Evolutionary conservation across 2,888 invertebrate genomes (phyloP), one percentile per base, ranked within the genome.

Genomic region (Drosophila neoperkinsi): DNA sequence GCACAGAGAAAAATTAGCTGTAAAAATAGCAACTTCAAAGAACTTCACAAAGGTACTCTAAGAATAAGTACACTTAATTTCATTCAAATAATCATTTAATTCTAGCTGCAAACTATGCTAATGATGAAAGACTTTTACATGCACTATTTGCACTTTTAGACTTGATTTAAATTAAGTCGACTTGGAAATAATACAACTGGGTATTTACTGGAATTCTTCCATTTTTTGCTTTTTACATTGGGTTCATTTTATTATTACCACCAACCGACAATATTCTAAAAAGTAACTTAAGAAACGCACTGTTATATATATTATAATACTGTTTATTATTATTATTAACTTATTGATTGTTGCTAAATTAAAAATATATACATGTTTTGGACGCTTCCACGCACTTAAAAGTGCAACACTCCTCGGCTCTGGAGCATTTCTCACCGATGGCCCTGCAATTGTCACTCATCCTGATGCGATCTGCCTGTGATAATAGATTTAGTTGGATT

Each of bases 371-470:
- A 46, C 43, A 46, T 16, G 34, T 6, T 7, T 43, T 25, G 10
- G 18, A 11, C 11, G 18, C 10, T 16, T n/a, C 1, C n/a, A 38
- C 2, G 62, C 64, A 64, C 16, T 60, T n/a, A 2, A 16, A 13
- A 11, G 10, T 50, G 61, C 61, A 64, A n/a, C 62, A 64, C 3
- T 64, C 64, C n/a, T 64, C 64, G 25, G 64, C 25, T 6, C 49
- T 2, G 3, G 2, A 18, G 38, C 64, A 64, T 4, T 6, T 13
- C 36, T 6, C 9, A 1, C 3, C 13, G 7, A 25, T 33, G 21
- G 9, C 30, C 10, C 34, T 38, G 34, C 64, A 64, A 21, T 6
- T n/a, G 1, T 38, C 31, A 3, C 2, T 33, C 31, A 64, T 13
- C 0, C 1, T 0, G 1, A 50, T 1, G 6, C 31, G 36, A 6